These are phyloP conservation scores for Fukomys damarensis DNA, from an alignment of 2,113 vertebrate genomes.

Conservation along the genomic window DNA sequence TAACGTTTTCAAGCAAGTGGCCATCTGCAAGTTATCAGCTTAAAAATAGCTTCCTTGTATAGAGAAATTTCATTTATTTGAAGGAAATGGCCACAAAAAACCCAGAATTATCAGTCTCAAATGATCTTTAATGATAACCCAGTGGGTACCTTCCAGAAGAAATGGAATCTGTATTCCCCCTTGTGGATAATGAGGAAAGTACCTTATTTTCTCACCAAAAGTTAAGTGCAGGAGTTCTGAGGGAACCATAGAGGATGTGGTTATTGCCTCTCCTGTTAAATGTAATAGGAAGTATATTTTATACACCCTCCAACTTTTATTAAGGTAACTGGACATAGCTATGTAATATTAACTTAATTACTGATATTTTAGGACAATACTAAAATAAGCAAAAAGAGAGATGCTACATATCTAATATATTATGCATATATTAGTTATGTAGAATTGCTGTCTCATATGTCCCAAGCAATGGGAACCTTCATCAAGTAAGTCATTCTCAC, in stretches of 20 bases:
- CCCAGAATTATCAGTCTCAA: constrained; percentile 29
- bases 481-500: background rate
- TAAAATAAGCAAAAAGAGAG: background rate
- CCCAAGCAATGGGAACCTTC: background rate
- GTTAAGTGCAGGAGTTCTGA: background rate
- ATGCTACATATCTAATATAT: background rate
- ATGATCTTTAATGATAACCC: constrained; percentile 43
- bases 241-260: background rate
- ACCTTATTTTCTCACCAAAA: background rate
- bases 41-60: background rate
- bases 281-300: background rate
- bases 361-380: constrained; percentile 3
- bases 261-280: constrained; percentile 22
- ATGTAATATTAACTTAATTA: constrained; percentile 15
- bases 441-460: background rate
- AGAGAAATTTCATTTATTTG: constrained; percentile 40
- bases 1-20: constrained; percentile 42
- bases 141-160: background rate
- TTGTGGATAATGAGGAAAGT: constrained; percentile 67
- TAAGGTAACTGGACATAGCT: background rate
- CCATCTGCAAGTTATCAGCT: constrained; percentile 73
- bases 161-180: constrained; percentile 66
- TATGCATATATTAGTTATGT: background rate
- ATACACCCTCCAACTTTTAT: background rate
- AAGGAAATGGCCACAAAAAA: constrained; percentile 12